Evolutionary conservation across 2,888 invertebrate species (phyloP).

Genomic region (Pogonocherus hispidulus): DNA sequence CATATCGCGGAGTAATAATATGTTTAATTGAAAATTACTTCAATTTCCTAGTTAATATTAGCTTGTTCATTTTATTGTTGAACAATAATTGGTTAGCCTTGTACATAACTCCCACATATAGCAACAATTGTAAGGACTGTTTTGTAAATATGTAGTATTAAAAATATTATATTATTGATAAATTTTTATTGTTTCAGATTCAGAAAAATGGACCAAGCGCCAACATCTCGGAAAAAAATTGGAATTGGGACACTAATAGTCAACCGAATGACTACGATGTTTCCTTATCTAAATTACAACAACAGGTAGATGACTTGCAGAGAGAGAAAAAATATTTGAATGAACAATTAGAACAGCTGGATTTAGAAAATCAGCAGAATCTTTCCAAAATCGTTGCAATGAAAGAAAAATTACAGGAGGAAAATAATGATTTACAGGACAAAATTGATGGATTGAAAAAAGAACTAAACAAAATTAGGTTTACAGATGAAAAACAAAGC

Average conservation of each 20-base stretch:
- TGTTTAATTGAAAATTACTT: conserved; percentile 13
- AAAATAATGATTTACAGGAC: conserved; percentile 64
- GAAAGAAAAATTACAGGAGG: conserved; percentile 63
- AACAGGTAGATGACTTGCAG: conserved; percentile 58
- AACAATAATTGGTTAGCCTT: conserved; percentile 4
- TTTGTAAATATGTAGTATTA: background rate
- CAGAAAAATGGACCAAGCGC: conserved; percentile 39
- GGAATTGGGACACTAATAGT: conserved; percentile 40
- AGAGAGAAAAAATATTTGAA: conserved; percentile 62
- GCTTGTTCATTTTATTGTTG: background rate
- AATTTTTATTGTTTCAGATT: conserved; percentile 45
- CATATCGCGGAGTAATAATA: background rate
- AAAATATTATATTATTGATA: background rate
- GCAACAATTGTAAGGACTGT: background rate
- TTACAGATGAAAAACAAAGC: conserved; percentile 68
- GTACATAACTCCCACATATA: background rate
- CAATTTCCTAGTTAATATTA: background rate
- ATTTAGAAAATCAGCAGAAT: conserved; percentile 65
- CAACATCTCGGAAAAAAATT: conserved; percentile 27
- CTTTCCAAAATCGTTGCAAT: conserved; percentile 62
- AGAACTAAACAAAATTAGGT: conserved; percentile 72
- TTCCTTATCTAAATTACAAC: conserved; percentile 58
- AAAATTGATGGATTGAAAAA: conserved; percentile 71
- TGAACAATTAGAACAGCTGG: conserved; percentile 58
- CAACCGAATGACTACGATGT: conserved; percentile 25